Evolutionary conservation across 2,888 invertebrate genomes (phyloP), one percentile per base, ranked within the genome.

Genomic region (Lordiphosa andalusiaca): DNA sequence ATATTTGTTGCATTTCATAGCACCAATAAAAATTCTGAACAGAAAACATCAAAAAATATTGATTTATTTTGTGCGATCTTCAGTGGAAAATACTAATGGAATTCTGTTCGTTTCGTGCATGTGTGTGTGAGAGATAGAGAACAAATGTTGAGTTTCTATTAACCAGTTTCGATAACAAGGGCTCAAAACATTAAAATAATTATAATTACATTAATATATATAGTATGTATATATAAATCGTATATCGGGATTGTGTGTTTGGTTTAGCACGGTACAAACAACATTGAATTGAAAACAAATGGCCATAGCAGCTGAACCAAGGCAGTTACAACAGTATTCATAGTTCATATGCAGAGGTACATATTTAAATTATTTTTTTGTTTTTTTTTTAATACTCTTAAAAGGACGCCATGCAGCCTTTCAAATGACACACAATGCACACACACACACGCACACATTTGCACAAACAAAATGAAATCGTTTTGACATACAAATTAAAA

Each of bases 401-500:
- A 73, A 73, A 56, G 69, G 81, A 77, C 71, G 65, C 65, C 55
- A 64, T 67, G 67, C 62, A 81, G 54, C 69, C 65, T 76, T 77
- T 67, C 37, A 72, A 76, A 84, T 74, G 83, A 78, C 83, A 81
- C 82, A 80, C 64, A 73, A 66, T 59, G 61, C 73, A 73, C 73
- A 82, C 63, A 53, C 66, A 71, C 74, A 82, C 66, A 30, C 30
- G 30, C 30, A 30, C 30, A 30, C 30, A 19, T 30, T 44, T 44
- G 25, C 44, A 44, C 33, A 44, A 44, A 41, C 23, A 41, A 41
- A 44, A 33, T 16, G 67, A 74, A 84, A 83, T 67, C 51, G 63
- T 69, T 82, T 67, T 60, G 64, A 78, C 83, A 75, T 78, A 83
- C 73, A 84, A 70, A 44, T 44, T 84, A 76, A 83, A 82, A 83